Conservation (phyloP, 2,888 invertebrate genomes). For the Lottia scabra region DNA sequence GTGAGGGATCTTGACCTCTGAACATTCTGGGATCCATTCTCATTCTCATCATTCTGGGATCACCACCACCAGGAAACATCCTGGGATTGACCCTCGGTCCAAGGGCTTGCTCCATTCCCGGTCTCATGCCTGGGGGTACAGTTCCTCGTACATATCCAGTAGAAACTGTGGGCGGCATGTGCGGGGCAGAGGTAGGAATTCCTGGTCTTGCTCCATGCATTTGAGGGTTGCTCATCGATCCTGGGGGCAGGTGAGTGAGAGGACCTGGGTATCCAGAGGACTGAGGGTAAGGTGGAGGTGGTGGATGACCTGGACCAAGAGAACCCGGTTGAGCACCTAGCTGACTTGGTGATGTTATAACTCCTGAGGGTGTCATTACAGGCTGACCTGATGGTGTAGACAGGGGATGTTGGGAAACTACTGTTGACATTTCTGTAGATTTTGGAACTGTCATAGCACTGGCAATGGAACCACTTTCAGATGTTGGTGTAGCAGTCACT, state of each 20-base stretch:
- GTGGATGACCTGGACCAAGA: not conserved
- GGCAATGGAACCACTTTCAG: conserved; percentile 13
- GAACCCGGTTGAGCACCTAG: conserved; percentile 3
- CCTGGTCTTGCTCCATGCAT: not conserved
- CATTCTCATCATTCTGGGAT: not conserved
- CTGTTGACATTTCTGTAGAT: conserved; percentile 28
- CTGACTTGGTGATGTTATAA: conserved; percentile 11
- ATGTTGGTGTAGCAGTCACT: not conserved
- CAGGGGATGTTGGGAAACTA: conserved; percentile 9
- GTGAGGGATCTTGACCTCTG: not conserved
- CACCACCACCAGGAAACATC: not conserved
- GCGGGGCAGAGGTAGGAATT: not conserved
- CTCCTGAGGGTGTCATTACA: conserved; percentile 12
- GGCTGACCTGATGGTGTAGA: conserved; percentile 30
- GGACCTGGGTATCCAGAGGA: conserved; percentile 7
- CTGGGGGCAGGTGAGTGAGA: conserved; percentile 15
- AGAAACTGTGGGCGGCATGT: not conserved
- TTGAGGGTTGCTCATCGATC: conserved; percentile 9
- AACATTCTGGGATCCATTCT: not conserved
- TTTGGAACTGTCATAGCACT: conserved; percentile 31
- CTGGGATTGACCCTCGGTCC: not conserved
- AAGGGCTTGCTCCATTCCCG: not conserved
- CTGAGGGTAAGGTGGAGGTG: conserved; percentile 19
- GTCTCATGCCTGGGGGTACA: not conserved
- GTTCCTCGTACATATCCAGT: not conserved